phyloP scores from a whole-genome alignment of 2,113 vertebrate species.

The Ciconia stormi region DNA sequence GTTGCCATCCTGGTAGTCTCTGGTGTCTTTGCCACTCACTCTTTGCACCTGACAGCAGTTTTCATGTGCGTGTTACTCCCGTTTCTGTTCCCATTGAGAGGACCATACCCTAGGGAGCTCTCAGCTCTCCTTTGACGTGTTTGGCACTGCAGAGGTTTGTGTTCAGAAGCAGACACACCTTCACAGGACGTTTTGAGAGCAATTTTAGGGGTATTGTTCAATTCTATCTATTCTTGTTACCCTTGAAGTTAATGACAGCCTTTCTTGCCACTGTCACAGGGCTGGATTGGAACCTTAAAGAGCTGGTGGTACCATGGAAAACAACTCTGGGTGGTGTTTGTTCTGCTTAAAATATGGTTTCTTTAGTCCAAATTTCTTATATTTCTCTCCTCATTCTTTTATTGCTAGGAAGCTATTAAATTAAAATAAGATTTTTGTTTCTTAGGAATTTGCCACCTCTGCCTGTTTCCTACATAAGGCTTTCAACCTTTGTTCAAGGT shows the following conservation, averaged over 20 bases:
- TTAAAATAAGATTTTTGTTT: not conserved
- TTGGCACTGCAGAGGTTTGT: not conserved
- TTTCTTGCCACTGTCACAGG: not conserved
- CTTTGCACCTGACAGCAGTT: not conserved
- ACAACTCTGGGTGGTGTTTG: not conserved
- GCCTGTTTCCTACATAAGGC: not conserved
- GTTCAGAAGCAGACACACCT: not conserved
- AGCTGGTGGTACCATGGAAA: not conserved
- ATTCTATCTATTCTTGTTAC: not conserved
- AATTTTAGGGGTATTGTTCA: not conserved
- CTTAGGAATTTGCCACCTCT: not conserved
- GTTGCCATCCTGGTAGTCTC: not conserved
- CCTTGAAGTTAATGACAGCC: not conserved
- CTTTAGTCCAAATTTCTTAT: not conserved
- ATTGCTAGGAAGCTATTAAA: not conserved
- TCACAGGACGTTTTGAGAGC: not conserved
- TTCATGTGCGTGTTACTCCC: accelerated
- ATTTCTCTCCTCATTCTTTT: not conserved
- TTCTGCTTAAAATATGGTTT: not conserved
- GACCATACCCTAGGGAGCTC: not conserved
- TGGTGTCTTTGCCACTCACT: not conserved
- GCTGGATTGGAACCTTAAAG: not conserved
- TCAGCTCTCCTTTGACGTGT: not conserved
- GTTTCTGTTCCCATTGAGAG: not conserved
- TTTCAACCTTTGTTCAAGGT: not conserved